Conservation (phyloP, 2,888 invertebrate species). For the Tenthredo scrophulariae region DNA sequence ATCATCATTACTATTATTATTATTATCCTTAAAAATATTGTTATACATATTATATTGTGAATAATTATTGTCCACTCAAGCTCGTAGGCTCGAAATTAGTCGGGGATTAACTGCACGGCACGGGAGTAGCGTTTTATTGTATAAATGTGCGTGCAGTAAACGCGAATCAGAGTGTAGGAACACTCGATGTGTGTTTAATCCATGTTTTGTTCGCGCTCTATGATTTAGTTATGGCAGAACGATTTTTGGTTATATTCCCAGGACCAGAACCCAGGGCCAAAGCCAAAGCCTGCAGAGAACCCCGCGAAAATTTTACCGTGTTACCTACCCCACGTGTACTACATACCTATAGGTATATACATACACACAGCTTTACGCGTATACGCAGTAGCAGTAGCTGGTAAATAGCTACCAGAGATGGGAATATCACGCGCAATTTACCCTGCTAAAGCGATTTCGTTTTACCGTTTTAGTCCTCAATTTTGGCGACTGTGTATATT, state of each 20-base stretch:
- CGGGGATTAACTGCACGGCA: neutral
- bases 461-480: slow-evolving; percentile 22
- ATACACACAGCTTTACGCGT: neutral
- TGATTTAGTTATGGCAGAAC: slow-evolving; percentile 32
- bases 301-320: neutral
- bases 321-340: neutral
- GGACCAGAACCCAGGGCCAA: neutral
- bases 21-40: neutral
- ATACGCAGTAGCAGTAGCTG: neutral
- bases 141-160: neutral
- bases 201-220: slow-evolving; percentile 41
- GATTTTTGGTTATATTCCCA: slow-evolving; percentile 23
- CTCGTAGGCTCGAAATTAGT: neutral
- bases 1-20: neutral
- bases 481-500: neutral
- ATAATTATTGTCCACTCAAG: neutral
- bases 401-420: neutral
- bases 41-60: slow-evolving; percentile 1
- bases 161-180: neutral
- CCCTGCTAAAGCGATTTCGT: slow-evolving; percentile 14
- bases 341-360: neutral
- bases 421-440: slow-evolving; percentile 41
- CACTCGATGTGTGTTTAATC: slow-evolving; percentile 29
- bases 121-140: neutral
- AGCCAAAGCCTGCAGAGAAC: slow-evolving; percentile 7